Evolutionary conservation across 2,888 invertebrate species (phyloP), one percentile per base, ranked within the genome.

Genomic region (Ophonus ardosiacus): DNA sequence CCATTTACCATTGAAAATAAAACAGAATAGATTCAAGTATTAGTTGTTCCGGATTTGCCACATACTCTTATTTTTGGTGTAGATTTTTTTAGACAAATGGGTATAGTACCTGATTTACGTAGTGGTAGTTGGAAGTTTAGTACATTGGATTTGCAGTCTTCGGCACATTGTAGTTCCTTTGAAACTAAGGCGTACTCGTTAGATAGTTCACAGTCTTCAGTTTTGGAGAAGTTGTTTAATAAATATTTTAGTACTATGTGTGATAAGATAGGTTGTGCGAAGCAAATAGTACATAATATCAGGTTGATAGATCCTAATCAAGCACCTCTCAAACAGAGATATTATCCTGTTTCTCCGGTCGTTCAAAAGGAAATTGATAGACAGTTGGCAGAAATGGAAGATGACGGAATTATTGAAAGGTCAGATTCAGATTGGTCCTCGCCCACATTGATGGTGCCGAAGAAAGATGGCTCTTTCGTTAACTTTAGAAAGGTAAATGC

Each of bases 311-410:
- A 65, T 18, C 21, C 65, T 15, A 65, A 65, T 65, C 65, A 65
- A 17, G 5, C 18, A 17, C 65, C 65, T 18, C 7, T 57, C 13
- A 57, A 57, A 57, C 57, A 57, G 15, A 57, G 57, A 57, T 71
- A 10, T 61, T 61, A 61, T 18, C 61, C 61, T 7, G 65, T 65
- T 31, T 71, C n/a, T n/a, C n/a, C n/a, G n/a, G n/a, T n/a, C n/a
- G n/a, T n/a, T n/a, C n/a, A n/a, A n/a, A n/a, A n/a, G 31, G 38
- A 71, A 40, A 71, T 71, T 71, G 71, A 21, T 40, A 71, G 7
- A 31, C 71, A 71, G 15, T 4, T 71, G 8, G 3, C n/a, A 40
- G 71, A 8, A n/a, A 71, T 71, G 71, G 71, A 71, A 71, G 15
- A 24, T 7, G 65, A 65, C 7, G 65, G 31, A 15, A 18, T 65